These are phyloP conservation scores for Drosophila lacicola DNA, from an alignment of 2,888 invertebrate species.

Conservation along the genomic window DNA sequence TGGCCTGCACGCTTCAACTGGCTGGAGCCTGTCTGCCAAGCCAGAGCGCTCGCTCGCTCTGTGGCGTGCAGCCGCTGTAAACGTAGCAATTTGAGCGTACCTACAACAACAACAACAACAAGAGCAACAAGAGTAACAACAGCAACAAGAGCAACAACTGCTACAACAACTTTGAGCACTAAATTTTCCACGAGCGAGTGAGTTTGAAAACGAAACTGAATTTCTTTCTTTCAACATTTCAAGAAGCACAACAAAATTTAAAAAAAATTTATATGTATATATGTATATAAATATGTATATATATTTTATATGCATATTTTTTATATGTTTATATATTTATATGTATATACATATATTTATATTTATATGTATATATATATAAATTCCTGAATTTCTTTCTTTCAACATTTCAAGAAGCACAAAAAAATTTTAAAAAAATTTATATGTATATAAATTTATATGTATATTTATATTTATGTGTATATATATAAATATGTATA, in stretches of 20 bases:
- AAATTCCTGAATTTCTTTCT: too few relatives aligned
- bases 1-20: slow-evolving; percentile 79
- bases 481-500: too few relatives aligned
- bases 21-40: slow-evolving; percentile 41
- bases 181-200: slow-evolving; percentile 80
- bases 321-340: too few relatives aligned
- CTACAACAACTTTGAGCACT: slow-evolving; percentile 58
- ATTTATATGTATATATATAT: too few relatives aligned
- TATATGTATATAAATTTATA: too few relatives aligned
- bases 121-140: slow-evolving; percentile 15
- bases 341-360: too few relatives aligned
- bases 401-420: too few relatives aligned
- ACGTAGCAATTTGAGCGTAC: slow-evolving; percentile 68
- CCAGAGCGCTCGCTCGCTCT: slow-evolving; percentile 16
- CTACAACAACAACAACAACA: slow-evolving; percentile 25
- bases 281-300: background rate
- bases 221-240: slow-evolving; percentile 60
- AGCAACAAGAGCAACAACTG: slow-evolving; percentile 9
- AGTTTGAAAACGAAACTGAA: slow-evolving; percentile 76
- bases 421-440: too few relatives aligned
- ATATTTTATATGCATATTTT: too few relatives aligned
- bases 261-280: background rate
- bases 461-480: too few relatives aligned
- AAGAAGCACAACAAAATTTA: slow-evolving; percentile 10
- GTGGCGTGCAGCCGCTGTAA: slow-evolving; percentile 66